Evolutionary conservation across 2,797 vertebrate species (phyloP).

Genomic region (Enteromius viviparus): DNA sequence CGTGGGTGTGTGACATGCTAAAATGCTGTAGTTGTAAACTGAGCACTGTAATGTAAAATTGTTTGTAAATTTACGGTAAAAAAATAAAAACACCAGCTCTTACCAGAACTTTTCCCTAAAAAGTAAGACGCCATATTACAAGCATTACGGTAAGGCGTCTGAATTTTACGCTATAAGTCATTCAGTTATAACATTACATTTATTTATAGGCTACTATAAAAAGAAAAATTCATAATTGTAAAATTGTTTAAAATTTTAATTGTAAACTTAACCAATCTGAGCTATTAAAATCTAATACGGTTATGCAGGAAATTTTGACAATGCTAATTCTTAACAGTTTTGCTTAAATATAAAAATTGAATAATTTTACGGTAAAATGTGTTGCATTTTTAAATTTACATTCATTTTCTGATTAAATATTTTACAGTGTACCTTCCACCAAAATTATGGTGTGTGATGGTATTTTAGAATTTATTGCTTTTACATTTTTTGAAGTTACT

Average conservation of each 20-base stretch:
- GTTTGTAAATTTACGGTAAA: background rate
- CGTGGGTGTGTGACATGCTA: slow-evolving; percentile 1
- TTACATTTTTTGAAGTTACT: background rate
- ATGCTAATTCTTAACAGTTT: background rate
- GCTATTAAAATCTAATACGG: background rate
- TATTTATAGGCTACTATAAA: background rate
- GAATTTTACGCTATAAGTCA: background rate
- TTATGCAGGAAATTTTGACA: background rate
- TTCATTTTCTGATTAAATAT: background rate
- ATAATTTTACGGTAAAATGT: background rate
- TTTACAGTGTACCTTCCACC: background rate
- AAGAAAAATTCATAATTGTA: background rate
- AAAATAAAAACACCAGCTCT: background rate
- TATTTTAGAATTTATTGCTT: background rate
- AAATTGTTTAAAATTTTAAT: background rate
- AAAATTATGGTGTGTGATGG: background rate
- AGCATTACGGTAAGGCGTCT: background rate
- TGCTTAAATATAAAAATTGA: background rate
- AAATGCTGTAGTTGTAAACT: background rate
- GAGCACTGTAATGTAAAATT: background rate
- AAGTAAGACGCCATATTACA: background rate
- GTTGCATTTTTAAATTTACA: background rate
- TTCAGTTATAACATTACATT: background rate
- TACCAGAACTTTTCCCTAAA: background rate
- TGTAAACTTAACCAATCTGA: background rate